Conservation (phyloP, 2,888 invertebrate genomes). For the Chydorus sphaericus region DNA sequence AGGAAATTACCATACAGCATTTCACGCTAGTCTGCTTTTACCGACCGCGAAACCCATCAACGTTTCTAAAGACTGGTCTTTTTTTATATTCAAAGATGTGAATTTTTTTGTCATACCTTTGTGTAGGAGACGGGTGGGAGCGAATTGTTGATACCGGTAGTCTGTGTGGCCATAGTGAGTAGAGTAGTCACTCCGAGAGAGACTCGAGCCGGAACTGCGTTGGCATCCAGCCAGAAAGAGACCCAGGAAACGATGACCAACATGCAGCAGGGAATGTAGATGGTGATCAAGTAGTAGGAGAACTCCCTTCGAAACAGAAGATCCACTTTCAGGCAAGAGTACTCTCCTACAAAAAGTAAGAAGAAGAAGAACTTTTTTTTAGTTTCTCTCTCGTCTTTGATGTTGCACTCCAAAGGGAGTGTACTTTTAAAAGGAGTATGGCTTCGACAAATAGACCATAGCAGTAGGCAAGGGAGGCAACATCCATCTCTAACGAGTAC, state of each 20-base stretch:
- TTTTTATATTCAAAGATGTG: no score
- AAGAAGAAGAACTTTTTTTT: conserved; percentile 5
- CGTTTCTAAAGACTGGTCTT: no score
- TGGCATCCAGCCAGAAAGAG: conserved; percentile 87
- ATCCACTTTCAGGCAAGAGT: conserved; percentile 95
- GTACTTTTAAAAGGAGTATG: no score
- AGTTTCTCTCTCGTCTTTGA: neutral
- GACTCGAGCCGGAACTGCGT: conserved; percentile 84
- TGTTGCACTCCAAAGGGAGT: no score
- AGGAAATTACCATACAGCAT: neutral
- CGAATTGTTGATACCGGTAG: conserved; percentile 40
- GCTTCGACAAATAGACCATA: no score
- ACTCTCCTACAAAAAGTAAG: conserved; percentile 57
- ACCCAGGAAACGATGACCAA: conserved; percentile 95
- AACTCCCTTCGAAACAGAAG: conserved; percentile 93
- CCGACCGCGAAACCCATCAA: no score
- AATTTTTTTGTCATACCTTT: conserved; percentile 24
- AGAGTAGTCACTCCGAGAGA: conserved; percentile 91
- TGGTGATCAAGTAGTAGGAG: conserved; percentile 97
- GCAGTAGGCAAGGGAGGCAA: no score
- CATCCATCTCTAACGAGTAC: no score
- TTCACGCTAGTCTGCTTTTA: no score
- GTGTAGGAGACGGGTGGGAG: conserved; percentile 39
- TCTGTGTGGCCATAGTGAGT: conserved; percentile 94
- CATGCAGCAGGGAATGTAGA: conserved; percentile 99